These are phyloP conservation scores for Hydractinia symbiolongicarpus DNA, from an alignment of 30 jellyfish, hydroid and myxozoan species.

Conservation along the genomic window DNA sequence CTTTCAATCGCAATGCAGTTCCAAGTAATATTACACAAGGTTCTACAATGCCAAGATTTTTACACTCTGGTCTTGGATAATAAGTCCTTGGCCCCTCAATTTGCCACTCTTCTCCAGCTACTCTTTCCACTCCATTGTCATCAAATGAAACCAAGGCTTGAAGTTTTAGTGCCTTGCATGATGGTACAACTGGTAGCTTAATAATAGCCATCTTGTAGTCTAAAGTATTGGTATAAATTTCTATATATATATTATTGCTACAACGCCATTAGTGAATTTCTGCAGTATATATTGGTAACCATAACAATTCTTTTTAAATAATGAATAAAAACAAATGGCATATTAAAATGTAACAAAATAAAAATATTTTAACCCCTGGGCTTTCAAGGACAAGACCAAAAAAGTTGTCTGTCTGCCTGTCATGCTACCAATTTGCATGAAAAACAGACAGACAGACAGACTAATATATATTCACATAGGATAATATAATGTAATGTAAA, in stretches of 20 bases:
- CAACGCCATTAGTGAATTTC: neutral
- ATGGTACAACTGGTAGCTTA: constrained; percentile 72
- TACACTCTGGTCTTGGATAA: constrained; percentile 94
- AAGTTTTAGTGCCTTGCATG: constrained; percentile 69
- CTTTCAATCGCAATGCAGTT: constrained; percentile 73
- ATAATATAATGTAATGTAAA: too few species aligned
- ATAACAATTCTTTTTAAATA: too few species aligned
- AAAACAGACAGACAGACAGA: too few species aligned
- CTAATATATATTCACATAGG: too few species aligned
- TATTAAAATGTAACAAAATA: too few species aligned
- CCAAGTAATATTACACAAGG: constrained; percentile 62
- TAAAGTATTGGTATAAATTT: neutral
- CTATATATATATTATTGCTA: neutral
- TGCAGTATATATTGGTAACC: too few species aligned
- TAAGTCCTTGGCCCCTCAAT: constrained; percentile 91
- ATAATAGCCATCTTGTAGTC: constrained; percentile 54
- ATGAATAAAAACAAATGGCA: too few species aligned
- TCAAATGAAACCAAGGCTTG: constrained; percentile 74
- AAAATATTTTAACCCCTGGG: too few species aligned
- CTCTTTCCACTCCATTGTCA: constrained; percentile 44
- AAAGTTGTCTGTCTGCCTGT: too few species aligned
- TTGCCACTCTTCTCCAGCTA: constrained; percentile 97
- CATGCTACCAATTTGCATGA: too few species aligned
- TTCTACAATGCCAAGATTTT: constrained; percentile 44
- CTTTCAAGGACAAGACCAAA: too few species aligned